Evolutionary conservation across 2,888 invertebrate species (phyloP).

Genomic region (Adela reaumurella): DNA sequence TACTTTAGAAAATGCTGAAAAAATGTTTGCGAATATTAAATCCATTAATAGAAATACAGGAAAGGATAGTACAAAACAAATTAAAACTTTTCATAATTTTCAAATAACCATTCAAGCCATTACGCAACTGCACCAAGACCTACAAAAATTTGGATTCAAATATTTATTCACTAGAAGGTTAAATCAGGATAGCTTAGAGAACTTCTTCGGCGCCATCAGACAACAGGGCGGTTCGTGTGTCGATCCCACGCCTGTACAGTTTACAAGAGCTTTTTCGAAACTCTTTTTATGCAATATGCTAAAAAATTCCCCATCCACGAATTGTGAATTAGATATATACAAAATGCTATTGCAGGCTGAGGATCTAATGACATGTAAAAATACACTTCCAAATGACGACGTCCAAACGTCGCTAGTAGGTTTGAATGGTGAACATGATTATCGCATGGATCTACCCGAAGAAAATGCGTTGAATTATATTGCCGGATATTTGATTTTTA

Average conservation of each 20-base stretch:
- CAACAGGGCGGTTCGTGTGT: constrained; percentile 7
- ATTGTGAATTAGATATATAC: constrained; percentile 8
- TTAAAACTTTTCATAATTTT: constrained; percentile 7
- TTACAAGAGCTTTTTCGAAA: constrained; percentile 10
- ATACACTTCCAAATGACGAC: not conserved
- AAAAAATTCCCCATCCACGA: constrained; percentile 6
- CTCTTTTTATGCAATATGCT: constrained; percentile 8
- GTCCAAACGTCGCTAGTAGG: not conserved
- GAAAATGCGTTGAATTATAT: constrained; percentile 9
- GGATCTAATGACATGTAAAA: not conserved
- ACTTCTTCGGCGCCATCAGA: constrained; percentile 5
- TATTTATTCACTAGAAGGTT: constrained; percentile 4
- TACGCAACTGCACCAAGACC: constrained; percentile 6
- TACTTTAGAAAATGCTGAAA: constrained; percentile 3
- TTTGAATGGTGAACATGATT: constrained; percentile 7
- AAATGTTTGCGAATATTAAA: constrained; percentile 6
- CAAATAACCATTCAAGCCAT: constrained; percentile 9
- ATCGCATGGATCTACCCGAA: constrained; percentile 9
- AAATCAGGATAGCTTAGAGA: constrained; percentile 7
- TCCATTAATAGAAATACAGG: constrained; percentile 4
- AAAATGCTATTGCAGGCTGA: constrained; percentile 5
- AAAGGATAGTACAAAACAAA: constrained; percentile 6
- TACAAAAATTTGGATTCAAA: constrained; percentile 4
- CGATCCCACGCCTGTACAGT: constrained; percentile 8
- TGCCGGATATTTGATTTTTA: constrained; percentile 9